Base-by-base conservation (phyloP, 2,888 invertebrate genomes). In the Boloria euphrosyne region DNA sequence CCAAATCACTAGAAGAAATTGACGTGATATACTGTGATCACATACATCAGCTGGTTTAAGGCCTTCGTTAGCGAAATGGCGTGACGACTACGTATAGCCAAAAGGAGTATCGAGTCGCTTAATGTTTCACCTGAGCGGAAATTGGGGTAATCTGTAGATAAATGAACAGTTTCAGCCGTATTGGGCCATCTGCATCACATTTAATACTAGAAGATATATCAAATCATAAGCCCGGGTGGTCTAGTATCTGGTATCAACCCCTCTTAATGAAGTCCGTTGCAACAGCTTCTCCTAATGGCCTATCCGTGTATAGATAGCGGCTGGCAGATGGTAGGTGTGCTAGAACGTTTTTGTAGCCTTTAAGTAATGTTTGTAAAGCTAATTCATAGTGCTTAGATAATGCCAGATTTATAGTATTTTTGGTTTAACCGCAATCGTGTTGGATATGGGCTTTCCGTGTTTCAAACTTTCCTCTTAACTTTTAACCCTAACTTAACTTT, bases 271-370 rank as follows among this genome's bases (percentile, higher is more conserved):
- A 68, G 71, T 67, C 68, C 53, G 68, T 52, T 44, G 54, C 18
- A 61, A 64, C 61, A 61, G 58, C 67, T 68, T 61, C 55, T 65
- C 65, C 66, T 71, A 71, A 71, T 71, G 68, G 71, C 44, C 52
- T 68, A 68, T 71, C 68, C 71, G 71, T 71, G 71, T 71, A 49
- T 64, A 60, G 68, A 71, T 68, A 71, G 62, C 65, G 46, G 63
- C 57, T 62, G 70, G 70, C 70, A 68, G 68, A 70, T 67, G 70
- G 65, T 46, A 47, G 46, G 62, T 49, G 60, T 55, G 55, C 61
- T 57, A 44, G 58, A 51, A 58, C 62, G 65, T 60, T 66, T 66
- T 66, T 66, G 65, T 66, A 66, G 52, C 53, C 55, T 66, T 66
- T 60, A 61, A 46, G 60, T 50, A 44, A 55, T 57, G 51, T 64